Percentiles rank a stretch among this genome's conserved stretches.
Evolutionary conservation across 1,140 invertebrate genomes (phyloP).

Genomic region (Pogonomyrmex californicus): DNA sequence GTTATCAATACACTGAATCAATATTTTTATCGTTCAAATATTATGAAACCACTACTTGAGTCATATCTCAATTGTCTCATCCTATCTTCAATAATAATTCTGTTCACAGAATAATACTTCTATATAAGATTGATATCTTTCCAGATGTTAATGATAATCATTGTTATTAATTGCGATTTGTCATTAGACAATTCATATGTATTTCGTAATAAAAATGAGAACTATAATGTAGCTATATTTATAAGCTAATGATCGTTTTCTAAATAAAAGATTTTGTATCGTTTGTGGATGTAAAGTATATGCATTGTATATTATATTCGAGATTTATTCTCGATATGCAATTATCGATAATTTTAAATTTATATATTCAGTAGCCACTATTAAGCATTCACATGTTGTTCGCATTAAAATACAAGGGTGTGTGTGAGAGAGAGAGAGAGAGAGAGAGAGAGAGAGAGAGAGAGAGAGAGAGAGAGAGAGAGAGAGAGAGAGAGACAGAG

Average conservation of each 20-base stretch:
- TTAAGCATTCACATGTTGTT: neutral
- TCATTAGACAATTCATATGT: slow-evolving; percentile 67
- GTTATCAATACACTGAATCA: slow-evolving; percentile 24
- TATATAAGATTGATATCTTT: slow-evolving; percentile 18
- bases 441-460: no score
- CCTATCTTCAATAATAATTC: neutral
- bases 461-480: no score
- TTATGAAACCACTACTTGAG: neutral
- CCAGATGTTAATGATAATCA: slow-evolving; percentile 32
- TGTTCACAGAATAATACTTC: slow-evolving; percentile 18
- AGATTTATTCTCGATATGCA: slow-evolving; percentile 36
- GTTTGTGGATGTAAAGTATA: slow-evolving; percentile 59
- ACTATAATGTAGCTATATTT: slow-evolving; percentile 64
- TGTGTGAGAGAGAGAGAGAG: no score
- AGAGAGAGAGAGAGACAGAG: no score
- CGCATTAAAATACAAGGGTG: no score
- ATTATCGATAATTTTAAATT: slow-evolving; percentile 18
- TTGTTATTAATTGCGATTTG: slow-evolving; percentile 36
- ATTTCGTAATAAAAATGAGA: slow-evolving; percentile 72
- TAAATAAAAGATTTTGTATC: no score
- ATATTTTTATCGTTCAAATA: slow-evolving; percentile 47
- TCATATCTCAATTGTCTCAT: neutral
- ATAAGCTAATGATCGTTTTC: slow-evolving; percentile 67
- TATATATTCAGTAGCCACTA: neutral
- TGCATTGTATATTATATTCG: slow-evolving; percentile 2